phyloP scores from a whole-genome alignment of 2,888 invertebrate species.

The Chalcosyrphus nemorum region DNA sequence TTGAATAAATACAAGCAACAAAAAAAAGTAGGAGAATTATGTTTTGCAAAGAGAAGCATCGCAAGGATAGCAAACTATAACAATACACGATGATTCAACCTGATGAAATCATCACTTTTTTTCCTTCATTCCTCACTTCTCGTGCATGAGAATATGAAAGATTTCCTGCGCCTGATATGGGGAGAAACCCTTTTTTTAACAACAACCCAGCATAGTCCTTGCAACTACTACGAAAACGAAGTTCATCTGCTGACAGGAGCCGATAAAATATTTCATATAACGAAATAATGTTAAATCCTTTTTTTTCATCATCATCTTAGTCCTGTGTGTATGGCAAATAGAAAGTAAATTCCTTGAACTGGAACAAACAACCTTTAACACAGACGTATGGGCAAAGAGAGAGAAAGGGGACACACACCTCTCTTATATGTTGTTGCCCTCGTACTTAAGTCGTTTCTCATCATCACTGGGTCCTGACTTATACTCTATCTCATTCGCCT shows the following conservation, averaged over 20 bases:
- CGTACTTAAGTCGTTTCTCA: slow-evolving; percentile 15
- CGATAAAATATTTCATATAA: slow-evolving; percentile 63
- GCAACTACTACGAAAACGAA: slow-evolving; percentile 29
- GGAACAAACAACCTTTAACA: slow-evolving; percentile 60
- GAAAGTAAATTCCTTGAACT: slow-evolving; percentile 54
- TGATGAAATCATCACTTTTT: slow-evolving; percentile 70
- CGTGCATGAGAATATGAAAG: slow-evolving; percentile 7
- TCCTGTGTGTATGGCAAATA: slow-evolving; percentile 32
- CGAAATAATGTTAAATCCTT: slow-evolving; percentile 42
- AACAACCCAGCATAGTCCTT: neutral
- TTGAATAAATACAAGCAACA: slow-evolving; percentile 46
- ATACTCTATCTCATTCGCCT: slow-evolving; percentile 16
- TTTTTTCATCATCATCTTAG: neutral
- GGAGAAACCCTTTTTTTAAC: slow-evolving; percentile 18
- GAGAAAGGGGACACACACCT: too few relatives aligned
- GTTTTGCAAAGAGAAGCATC: neutral
- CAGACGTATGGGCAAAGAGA: too few relatives aligned
- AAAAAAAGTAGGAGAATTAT: neutral
- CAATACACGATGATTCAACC: slow-evolving; percentile 58
- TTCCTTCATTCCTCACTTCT: slow-evolving; percentile 1
- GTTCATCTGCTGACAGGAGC: slow-evolving; percentile 64
- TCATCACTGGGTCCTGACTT: neutral
- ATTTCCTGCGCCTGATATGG: slow-evolving; percentile 32
- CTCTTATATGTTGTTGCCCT: too few relatives aligned
- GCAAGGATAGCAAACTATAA: slow-evolving; percentile 43